phyloP scores from a whole-genome alignment of 2,888 invertebrate species.

The Globia sparganii region DNA sequence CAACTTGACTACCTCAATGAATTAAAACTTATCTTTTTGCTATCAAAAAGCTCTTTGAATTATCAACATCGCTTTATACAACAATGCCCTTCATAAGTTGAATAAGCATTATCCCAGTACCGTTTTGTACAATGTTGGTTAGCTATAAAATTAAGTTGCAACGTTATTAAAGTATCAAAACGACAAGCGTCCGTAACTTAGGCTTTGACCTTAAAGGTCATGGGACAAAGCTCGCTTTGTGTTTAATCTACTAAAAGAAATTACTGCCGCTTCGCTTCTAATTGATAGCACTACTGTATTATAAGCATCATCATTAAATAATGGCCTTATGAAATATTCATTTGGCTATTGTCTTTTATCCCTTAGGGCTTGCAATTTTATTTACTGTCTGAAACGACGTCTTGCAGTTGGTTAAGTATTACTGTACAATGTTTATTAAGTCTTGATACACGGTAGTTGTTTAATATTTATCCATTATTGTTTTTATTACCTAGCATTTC shows the following conservation, averaged over 20 bases:
- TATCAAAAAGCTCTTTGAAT: not conserved
- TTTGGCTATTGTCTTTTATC: conserved; percentile 75
- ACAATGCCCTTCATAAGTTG: conserved; percentile 13
- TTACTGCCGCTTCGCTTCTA: conserved; percentile 76
- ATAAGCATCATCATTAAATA: conserved; percentile 78
- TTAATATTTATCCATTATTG: conserved; percentile 54
- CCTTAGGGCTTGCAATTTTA: conserved; percentile 64
- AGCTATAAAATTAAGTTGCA: conserved; percentile 46
- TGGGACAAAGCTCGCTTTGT: conserved; percentile 70
- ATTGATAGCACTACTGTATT: conserved; percentile 80
- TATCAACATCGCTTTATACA: conserved; percentile 2
- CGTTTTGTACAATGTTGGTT: conserved; percentile 12
- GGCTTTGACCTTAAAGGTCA: conserved; percentile 68
- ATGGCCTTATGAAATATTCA: conserved; percentile 81
- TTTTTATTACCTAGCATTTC: conserved; percentile 56
- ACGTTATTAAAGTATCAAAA: conserved; percentile 55
- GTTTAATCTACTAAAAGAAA: conserved; percentile 76
- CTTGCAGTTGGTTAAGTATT: conserved; percentile 61
- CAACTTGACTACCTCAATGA: not conserved
- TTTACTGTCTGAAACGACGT: conserved; percentile 65
- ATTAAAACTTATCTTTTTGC: conserved; percentile 8
- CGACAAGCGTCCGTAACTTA: conserved; percentile 60
- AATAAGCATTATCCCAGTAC: conserved; percentile 6
- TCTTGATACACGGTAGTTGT: conserved; percentile 56
- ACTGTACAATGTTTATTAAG: conserved; percentile 59